A percentile compares a stretch with the other conserved stretches of the same genome.
Conservation (phyloP, 2,113 vertebrate species). For the Apistogramma diplotaenia region DNA sequence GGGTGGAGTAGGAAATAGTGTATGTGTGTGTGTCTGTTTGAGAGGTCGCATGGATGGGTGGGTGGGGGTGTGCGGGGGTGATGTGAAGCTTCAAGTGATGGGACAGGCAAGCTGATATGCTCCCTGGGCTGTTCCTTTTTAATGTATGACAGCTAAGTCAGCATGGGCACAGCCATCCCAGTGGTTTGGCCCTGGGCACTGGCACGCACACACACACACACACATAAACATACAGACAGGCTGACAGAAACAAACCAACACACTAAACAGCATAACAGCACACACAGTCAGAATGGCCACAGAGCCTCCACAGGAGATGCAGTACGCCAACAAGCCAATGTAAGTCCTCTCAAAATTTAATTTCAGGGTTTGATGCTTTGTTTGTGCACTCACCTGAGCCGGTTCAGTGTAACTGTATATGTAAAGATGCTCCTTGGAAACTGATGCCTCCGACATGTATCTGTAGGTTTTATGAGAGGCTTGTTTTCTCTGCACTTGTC, state of each 20-base stretch:
- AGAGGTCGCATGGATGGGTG: not conserved
- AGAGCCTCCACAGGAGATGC: conserved; percentile 56
- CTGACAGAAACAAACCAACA: conserved; percentile 66
- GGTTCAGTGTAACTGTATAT: not conserved
- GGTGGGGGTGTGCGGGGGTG: not conserved
- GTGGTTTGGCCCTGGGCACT: conserved; percentile 53
- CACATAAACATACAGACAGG: conserved; percentile 33
- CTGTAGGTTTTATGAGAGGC: not conserved
- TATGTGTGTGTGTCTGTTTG: not conserved
- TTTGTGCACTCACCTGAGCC: not conserved
- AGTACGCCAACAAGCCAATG: conserved; percentile 45
- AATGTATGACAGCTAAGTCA: conserved; percentile 74
- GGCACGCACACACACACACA: conserved; percentile 13
- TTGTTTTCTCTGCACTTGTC: not conserved
- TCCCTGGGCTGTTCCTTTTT: conserved; percentile 63
- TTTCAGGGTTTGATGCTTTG: not conserved
- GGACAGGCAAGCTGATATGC: conserved; percentile 57
- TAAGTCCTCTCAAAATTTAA: conserved; percentile 59
- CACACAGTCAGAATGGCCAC: conserved; percentile 55
- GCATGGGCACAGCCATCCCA: conserved; percentile 58
- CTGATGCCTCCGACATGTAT: not conserved
- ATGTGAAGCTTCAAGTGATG: conserved; percentile 51
- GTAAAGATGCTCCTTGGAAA: not conserved
- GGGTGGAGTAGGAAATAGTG: not conserved
- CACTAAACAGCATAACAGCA: conserved; percentile 50